Percentiles rank a stretch among this genome's conserved stretches.
These are phyloP conservation scores for Meteorus sp. DNA, from an alignment of 1,140 invertebrate species.

Conservation along the genomic window DNA sequence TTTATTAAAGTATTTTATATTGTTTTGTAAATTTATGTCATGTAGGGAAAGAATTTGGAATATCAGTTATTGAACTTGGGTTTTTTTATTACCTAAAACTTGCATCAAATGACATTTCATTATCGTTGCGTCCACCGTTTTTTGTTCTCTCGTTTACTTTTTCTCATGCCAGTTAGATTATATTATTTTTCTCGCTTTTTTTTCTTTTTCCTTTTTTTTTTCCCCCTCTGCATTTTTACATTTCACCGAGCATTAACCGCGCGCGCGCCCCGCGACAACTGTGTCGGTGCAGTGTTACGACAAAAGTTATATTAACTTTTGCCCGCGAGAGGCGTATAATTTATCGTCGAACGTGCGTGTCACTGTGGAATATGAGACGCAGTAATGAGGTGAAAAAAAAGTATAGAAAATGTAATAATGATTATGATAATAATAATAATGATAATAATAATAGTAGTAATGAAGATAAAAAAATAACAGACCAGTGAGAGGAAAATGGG, in stretches of 20 bases:
- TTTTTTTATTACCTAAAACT: too few species aligned
- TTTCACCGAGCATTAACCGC: conserved; percentile 1
- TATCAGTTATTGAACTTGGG: too few species aligned
- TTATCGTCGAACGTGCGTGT: conserved; percentile 29
- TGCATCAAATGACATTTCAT: background rate
- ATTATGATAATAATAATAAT: too few species aligned
- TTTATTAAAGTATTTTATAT: too few species aligned
- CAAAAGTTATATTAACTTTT: conserved; percentile 33
- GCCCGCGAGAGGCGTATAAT: conserved; percentile 21
- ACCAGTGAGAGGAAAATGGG: too few species aligned
- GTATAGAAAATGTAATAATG: too few species aligned
- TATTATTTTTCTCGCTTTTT: background rate
- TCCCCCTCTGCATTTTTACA: conserved; percentile 9
- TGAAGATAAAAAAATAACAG: too few species aligned
- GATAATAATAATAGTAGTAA: too few species aligned
- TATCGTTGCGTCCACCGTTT: background rate
- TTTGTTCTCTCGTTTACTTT: conserved; percentile 1
- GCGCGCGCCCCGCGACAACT: too few species aligned
- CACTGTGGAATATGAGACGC: conserved; percentile 11
- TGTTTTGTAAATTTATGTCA: too few species aligned
- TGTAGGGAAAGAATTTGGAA: too few species aligned
- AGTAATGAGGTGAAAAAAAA: conserved; percentile 18
- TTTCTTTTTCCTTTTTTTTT: conserved; percentile 3
- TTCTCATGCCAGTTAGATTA: background rate
- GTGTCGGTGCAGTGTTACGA: conserved; percentile 24